Evolutionary conservation across 2,113 vertebrate genomes (phyloP).

Genomic region (Entelurus aequoreus): DNA sequence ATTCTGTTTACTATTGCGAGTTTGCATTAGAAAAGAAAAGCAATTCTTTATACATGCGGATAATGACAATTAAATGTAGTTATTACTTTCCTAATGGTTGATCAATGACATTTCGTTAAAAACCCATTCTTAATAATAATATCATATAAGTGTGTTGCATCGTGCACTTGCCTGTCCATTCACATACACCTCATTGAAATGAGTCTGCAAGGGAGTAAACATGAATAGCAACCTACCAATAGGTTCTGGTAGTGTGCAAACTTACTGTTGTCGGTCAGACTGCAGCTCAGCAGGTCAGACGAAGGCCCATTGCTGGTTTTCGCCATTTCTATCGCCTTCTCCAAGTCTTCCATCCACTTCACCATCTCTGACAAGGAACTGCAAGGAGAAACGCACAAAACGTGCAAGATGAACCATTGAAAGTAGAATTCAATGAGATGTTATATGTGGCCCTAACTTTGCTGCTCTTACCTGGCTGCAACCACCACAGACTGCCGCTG

Average conservation of each 20-base stretch:
- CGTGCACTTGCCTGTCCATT: neutral
- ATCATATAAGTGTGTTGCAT: neutral
- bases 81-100: no score
- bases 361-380: constrained; percentile 87
- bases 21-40: no score
- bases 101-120: no score
- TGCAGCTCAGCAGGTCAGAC: constrained; percentile 77
- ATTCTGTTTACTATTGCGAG: no score
- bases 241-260: constrained; percentile 25
- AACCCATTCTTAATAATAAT: neutral
- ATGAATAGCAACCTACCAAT: no score
- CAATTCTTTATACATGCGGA: no score
- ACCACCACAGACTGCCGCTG: constrained; percentile 89
- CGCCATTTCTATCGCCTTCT: constrained; percentile 83
- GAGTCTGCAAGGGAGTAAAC: neutral
- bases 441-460: neutral
- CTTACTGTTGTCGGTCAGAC: constrained; percentile 86
- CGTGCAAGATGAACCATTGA: neutral
- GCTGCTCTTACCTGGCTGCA: constrained; percentile 83
- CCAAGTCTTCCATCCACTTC: constrained; percentile 93
- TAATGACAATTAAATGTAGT: no score
- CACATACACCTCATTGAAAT: no score
- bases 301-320: constrained; percentile 81
- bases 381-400: constrained; percentile 4
- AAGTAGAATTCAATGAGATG: constrained; percentile 4